Evolutionary conservation across 2,113 vertebrate species (phyloP), one percentile per base, ranked within the genome.

Genomic region (Trichechus manatus): DNA sequence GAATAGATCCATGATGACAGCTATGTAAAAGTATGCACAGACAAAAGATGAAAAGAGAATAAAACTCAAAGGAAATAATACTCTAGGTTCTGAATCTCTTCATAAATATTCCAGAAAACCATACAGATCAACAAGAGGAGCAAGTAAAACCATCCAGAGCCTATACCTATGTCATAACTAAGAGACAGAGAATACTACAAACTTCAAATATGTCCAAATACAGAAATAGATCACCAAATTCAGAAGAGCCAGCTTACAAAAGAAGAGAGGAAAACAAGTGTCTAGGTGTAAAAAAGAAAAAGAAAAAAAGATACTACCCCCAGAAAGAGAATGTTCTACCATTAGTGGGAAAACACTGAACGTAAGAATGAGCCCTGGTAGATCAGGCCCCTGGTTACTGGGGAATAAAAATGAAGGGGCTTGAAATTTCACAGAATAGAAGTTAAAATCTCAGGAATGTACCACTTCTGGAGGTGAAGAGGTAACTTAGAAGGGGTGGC

Each of bases 11-110:
- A 0, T 50, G 56, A 91, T 78, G 44, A 94, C 64, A 97, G 44
- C 19, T 53, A 31, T 20, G 2, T 59, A 93, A 95, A 93, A 75
- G 59, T 86, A 44, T 33, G 15, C 36, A 78, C 27, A 74, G 53
- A 81, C 50, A 79, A 63, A 93, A 94, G 42, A 68, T 83, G 72
- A 29, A 63, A 84, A 84, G 50, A 11, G n/a, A 84, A 91, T 61
- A 44, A 78, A 92, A 61, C 61, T 91, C n/a, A 78, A 50, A 88
- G 92, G 56, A 93, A 92, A 86, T 78, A 93, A 79, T 29, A 74
- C 11, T 20, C 27, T 64, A 17, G 47, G 53, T 66, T 75, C n/a
- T 66, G 50, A 72, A 33, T 94, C 14, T 80, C 22, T 63, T 92
- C 66, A n/a, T 80, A 86, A 83, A 90, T 86, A 89, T 66, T 79